Base-by-base conservation (phyloP, 2,888 invertebrate species). In the Neoaliturus tenellus region DNA sequence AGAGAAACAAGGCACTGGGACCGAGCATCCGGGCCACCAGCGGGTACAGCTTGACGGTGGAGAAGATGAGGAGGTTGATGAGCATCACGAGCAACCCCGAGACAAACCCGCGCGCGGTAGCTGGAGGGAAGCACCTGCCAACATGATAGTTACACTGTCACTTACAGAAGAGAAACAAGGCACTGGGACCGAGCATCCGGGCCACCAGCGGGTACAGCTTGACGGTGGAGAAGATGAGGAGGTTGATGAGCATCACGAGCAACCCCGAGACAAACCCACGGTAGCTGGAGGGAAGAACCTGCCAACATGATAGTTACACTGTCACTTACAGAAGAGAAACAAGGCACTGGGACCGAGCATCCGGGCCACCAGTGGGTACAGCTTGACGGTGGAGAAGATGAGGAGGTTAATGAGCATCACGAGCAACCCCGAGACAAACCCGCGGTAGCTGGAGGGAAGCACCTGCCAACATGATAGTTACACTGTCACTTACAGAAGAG, bases 221-320 rank as follows among this genome's bases (percentile, higher is more conserved):
- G 0, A 95, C 94, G 55, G 94, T 92, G 0, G 92, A 92, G 88
- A 96, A 96, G 0, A 96, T 90, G 0, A 92, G 91, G 0, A 94
- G 90, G 90, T 96, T 95, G 90, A 95, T 95, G 0, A 94, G 89
- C 88, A 94, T 94, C 90, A 95, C 95, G 31, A 95, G 94, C 85
- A 94, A 93, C 1, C 96, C 96, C 0, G 95, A 95, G 73, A 94
- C 94, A 28, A 95, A 91, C 0, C 96, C 96, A 23, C 96, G 92
- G 2, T 95, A 93, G 89, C 93, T 94, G 0, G 94, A 94, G 0
- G 96, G 96, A 12, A 95, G 92, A 4, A 62, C 62, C 62, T 62
- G 62, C 28, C n/a, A 17, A 23, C 5, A 20, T 14, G n/a, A n/a
- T n/a, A n/a, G n/a, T n/a, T n/a, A n/a, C n/a, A n/a, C n/a, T n/a